These are phyloP conservation scores for Dimorphilus gyrociliatus DNA, from an alignment of 2,888 invertebrate species.

Conservation along the genomic window DNA sequence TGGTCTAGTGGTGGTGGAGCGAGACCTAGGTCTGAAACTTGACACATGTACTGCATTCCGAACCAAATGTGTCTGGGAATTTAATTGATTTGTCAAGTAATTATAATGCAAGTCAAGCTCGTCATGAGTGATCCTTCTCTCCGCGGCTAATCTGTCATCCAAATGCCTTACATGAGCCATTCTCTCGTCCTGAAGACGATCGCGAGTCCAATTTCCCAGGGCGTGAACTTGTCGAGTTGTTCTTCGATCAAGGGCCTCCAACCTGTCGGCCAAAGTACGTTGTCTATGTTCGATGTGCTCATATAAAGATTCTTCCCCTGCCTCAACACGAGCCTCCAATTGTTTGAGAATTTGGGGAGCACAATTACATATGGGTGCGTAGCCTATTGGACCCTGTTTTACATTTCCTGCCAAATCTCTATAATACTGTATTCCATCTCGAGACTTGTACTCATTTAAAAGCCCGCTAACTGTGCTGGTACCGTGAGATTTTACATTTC, in stretches of 20 bases:
- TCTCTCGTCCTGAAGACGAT: slow-evolving; percentile 49
- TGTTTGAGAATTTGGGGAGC: slow-evolving; percentile 76
- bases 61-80: slow-evolving; percentile 18
- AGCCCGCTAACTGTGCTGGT: slow-evolving; percentile 17
- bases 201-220: slow-evolving; percentile 38
- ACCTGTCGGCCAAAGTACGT: slow-evolving; percentile 59
- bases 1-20: too few species aligned
- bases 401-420: slow-evolving; percentile 84
- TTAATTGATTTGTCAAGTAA: slow-evolving; percentile 19
- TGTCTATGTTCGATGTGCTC: slow-evolving; percentile 61
- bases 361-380: slow-evolving; percentile 58
- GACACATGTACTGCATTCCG: background rate
- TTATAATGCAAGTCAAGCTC: slow-evolving; percentile 14
- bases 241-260: slow-evolving; percentile 55
- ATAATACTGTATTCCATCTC: slow-evolving; percentile 71
- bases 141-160: slow-evolving; percentile 37
- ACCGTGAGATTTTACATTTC: too few species aligned
- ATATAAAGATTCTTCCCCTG: slow-evolving; percentile 61
- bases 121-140: slow-evolving; percentile 45
- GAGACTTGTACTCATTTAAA: slow-evolving; percentile 27
- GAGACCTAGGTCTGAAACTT: background rate
- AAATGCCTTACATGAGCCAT: slow-evolving; percentile 49
- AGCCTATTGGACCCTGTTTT: slow-evolving; percentile 79
- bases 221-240: slow-evolving; percentile 22
- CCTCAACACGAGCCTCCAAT: slow-evolving; percentile 59